Evolutionary conservation across 1,140 invertebrate genomes (phyloP).

Genomic region (Copidosoma floridanum): DNA sequence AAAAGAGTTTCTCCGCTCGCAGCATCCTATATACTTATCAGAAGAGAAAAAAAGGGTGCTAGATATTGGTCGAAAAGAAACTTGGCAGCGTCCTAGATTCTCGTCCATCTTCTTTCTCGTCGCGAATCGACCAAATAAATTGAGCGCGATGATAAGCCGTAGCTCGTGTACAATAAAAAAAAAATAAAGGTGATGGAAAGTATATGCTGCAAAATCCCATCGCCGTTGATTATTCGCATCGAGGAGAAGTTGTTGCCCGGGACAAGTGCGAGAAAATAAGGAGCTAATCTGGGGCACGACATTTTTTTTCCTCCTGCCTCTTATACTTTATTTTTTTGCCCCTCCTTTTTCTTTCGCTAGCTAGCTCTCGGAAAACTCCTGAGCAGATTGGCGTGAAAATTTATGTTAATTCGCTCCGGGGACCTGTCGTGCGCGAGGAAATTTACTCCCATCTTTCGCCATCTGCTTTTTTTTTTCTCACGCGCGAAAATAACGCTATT

Average conservation of each 20-base stretch:
- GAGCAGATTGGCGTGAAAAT: constrained; percentile 23
- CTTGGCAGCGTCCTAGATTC: no score
- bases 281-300: constrained; percentile 28
- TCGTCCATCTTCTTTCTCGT: no score
- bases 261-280: constrained; percentile 21
- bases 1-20: no score
- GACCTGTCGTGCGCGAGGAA: neutral
- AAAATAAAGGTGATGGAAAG: no score
- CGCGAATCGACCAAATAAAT: constrained; percentile 38
- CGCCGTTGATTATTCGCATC: constrained; percentile 10
- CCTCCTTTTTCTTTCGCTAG: no score
- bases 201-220: no score
- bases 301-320: constrained; percentile 28
- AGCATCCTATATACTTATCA: no score
- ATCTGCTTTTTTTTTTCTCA: neutral
- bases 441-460: neutral
- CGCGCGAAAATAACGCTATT: constrained; percentile 4
- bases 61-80: no score
- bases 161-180: no score
- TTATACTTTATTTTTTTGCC: no score
- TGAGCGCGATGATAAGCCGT: constrained; percentile 16
- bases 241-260: neutral
- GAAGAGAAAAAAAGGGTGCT: no score
- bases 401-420: constrained; percentile 23
- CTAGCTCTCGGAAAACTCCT: constrained; percentile 4